phyloP scores from a whole-genome alignment of 2,888 invertebrate genomes.

The Eupithecia subfuscata region DNA sequence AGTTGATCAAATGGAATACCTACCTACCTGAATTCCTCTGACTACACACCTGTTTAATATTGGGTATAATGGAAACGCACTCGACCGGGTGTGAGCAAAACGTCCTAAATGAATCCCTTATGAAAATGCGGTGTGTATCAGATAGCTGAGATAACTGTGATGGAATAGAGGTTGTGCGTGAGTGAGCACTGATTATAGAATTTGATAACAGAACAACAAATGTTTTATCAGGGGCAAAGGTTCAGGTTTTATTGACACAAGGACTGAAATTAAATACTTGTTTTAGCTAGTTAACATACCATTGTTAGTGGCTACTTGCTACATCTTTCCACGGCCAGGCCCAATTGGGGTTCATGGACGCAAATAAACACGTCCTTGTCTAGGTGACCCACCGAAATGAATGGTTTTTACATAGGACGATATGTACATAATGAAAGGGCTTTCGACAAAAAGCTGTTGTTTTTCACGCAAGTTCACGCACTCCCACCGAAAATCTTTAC shows the following conservation, averaged over 20 bases:
- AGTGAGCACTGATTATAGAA: not conserved
- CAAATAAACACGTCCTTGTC: not conserved
- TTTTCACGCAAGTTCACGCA: not conserved
- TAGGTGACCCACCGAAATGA: too few species aligned
- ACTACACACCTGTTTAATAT: not conserved
- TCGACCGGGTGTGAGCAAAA: constrained; percentile 56
- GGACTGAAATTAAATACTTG: not conserved
- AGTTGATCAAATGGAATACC: too few species aligned
- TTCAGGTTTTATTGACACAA: constrained; percentile 2
- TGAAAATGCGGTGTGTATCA: constrained; percentile 66
- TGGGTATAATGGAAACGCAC: constrained; percentile 49
- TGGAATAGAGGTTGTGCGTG: constrained; percentile 29
- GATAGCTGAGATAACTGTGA: constrained; percentile 51
- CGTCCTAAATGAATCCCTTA: constrained; percentile 71
- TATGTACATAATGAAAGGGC: not conserved
- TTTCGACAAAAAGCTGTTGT: not conserved
- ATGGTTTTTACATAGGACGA: not conserved
- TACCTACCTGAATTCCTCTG: not conserved
- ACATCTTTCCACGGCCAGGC: not conserved
- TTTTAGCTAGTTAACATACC: not conserved
- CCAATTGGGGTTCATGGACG: not conserved
- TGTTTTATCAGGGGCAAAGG: not conserved
- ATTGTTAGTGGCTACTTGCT: not conserved
- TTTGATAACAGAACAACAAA: not conserved
- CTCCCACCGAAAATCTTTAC: not conserved